These are phyloP conservation scores for Paramormyrops hopkinsi DNA, from an alignment of 2,797 vertebrate species.

Conservation along the genomic window DNA sequence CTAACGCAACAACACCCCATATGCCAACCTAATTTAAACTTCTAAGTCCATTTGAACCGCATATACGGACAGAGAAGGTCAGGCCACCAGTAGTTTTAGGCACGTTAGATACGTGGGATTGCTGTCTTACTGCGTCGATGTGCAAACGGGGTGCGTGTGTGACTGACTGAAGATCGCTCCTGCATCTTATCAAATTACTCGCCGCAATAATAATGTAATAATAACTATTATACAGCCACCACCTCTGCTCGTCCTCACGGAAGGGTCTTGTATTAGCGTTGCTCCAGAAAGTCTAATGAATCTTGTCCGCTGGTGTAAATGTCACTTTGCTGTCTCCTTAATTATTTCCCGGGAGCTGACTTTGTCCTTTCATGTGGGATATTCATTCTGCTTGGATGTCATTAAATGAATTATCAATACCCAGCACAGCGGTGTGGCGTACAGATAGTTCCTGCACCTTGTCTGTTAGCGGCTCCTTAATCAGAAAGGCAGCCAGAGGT, in stretches of 20 bases:
- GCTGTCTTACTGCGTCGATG: neutral
- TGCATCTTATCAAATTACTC: neutral
- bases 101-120: neutral
- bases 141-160: neutral
- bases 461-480: neutral
- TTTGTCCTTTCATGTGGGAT: conserved; percentile 32
- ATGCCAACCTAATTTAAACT: neutral
- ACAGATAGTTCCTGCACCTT: neutral
- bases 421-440: conserved; percentile 17
- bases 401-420: conserved; percentile 37
- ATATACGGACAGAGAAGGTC: neutral
- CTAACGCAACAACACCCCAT: neutral
- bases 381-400: conserved; percentile 25
- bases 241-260: neutral
- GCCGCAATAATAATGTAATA: neutral
- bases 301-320: conserved; percentile 30
- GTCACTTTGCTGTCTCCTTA: conserved; percentile 31
- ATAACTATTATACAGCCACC: neutral
- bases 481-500: neutral
- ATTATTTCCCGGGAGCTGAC: conserved; percentile 28
- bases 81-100: neutral
- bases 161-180: neutral
- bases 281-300: conserved; percentile 27
- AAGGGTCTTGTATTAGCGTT: conserved; percentile 9
- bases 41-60: neutral